A percentile compares a stretch with the other conserved stretches of the same genome.
Evolutionary conservation across 2,888 invertebrate species (phyloP).

Genomic region (Xestoiulus laeticollis): DNA sequence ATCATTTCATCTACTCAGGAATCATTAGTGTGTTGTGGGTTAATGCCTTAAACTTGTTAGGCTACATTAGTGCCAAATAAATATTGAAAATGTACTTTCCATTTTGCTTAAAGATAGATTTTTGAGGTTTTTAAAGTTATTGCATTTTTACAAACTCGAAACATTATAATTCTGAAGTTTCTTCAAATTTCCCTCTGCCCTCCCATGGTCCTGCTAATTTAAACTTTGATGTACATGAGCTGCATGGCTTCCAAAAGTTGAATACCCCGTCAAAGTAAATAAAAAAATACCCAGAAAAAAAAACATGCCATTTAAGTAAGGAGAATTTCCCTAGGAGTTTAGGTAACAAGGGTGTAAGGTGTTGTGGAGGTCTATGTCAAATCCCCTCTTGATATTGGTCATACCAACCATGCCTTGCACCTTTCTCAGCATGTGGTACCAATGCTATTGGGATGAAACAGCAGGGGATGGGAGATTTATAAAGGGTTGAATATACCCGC

Average conservation of each 20-base stretch:
- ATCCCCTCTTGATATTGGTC: slow-evolving; percentile 31
- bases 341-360: slow-evolving; percentile 11
- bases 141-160: neutral
- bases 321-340: neutral
- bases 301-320: neutral
- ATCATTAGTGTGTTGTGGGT: neutral
- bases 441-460: neutral
- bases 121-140: neutral
- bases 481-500: slow-evolving; percentile 7
- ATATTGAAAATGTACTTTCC: neutral
- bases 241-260: slow-evolving; percentile 3
- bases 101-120: neutral
- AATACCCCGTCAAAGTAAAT: slow-evolving; percentile 11
- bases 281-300: neutral
- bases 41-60: neutral
- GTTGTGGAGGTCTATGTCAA: neutral
- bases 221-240: neutral
- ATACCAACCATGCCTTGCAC: slow-evolving; percentile 21
- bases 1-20: neutral
- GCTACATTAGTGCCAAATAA: neutral
- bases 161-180: neutral
- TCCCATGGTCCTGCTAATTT: neutral
- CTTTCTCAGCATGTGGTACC: slow-evolving; percentile 17
- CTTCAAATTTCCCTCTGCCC: slow-evolving; percentile 31
- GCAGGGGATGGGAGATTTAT: slow-evolving; percentile 8